These are phyloP conservation scores for Poeciliopsis retropinna DNA, from an alignment of 2,113 vertebrate genomes.

Conservation along the genomic window DNA sequence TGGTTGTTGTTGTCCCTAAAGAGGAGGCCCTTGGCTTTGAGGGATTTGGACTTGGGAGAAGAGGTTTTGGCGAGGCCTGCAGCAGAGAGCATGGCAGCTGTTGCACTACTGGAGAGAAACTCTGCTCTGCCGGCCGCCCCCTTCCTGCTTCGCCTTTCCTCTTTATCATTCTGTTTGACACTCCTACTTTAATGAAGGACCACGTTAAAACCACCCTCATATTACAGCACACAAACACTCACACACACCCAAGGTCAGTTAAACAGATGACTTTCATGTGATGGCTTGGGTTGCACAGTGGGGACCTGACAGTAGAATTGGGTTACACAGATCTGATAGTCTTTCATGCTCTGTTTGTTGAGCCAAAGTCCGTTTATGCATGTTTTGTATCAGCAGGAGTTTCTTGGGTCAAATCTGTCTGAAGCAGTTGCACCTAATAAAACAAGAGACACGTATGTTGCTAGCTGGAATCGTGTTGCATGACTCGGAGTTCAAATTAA, in stretches of 20 bases:
- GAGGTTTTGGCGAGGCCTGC: conserved; percentile 51
- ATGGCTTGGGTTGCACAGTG: conserved; percentile 57
- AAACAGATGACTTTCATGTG: conserved; percentile 71
- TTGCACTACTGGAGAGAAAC: conserved; percentile 57
- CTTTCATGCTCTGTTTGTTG: conserved; percentile 16
- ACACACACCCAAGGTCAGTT: conserved; percentile 71
- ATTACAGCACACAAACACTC: conserved; percentile 54
- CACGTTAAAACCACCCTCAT: conserved; percentile 65
- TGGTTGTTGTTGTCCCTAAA: conserved; percentile 37
- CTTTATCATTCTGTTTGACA: conserved; percentile 49
- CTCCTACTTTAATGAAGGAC: conserved; percentile 69
- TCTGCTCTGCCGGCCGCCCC: conserved; percentile 18
- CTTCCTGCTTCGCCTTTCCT: conserved; percentile 27
- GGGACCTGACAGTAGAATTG: conserved; percentile 32
- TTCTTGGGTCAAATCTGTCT: conserved; percentile 21
- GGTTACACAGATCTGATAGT: conserved; percentile 42
- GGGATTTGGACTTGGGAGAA: conserved; percentile 52
- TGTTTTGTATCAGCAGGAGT: background rate
- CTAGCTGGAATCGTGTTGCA: background rate
- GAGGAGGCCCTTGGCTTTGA: conserved; percentile 43
- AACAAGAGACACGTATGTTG: background rate
- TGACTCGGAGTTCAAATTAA: conserved; percentile 41
- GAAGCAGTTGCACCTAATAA: conserved; percentile 8
- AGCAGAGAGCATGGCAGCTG: conserved; percentile 49
- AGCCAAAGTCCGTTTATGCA: background rate